phyloP scores from a whole-genome alignment of 2,797 vertebrate genomes.

The Sebastes ruberrimus region DNA sequence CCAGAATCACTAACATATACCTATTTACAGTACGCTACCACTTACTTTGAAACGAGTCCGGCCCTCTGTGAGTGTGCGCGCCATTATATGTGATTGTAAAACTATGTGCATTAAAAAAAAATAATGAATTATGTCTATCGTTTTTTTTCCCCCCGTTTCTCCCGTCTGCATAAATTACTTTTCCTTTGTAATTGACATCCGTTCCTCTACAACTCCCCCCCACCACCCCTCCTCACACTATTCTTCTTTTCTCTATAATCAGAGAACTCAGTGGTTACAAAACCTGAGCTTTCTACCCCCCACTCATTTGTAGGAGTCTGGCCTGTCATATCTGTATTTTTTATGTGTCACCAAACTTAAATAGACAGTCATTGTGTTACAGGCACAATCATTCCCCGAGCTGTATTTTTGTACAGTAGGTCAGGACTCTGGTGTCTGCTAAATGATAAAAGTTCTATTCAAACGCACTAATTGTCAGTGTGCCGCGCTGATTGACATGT shows the following conservation, averaged over 20 bases:
- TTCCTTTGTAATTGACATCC: constrained; percentile 81
- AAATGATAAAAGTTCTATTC: constrained; percentile 87
- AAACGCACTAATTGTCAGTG: constrained; percentile 86
- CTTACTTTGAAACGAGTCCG: constrained; percentile 56
- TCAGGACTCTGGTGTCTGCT: constrained; percentile 85
- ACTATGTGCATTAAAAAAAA: constrained; percentile 58
- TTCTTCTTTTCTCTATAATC: constrained; percentile 80
- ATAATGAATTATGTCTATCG: constrained; percentile 62
- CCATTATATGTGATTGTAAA: constrained; percentile 38
- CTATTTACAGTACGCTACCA: constrained; percentile 2
- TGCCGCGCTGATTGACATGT: constrained; percentile 84
- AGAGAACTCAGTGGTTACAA: constrained; percentile 77
- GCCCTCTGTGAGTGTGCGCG: constrained; percentile 14
- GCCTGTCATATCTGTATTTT: constrained; percentile 81
- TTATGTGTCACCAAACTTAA: constrained; percentile 83
- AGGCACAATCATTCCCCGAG: constrained; percentile 83
- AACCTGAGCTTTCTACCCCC: constrained; percentile 76
- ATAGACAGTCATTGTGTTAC: constrained; percentile 84
- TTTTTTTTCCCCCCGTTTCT: constrained; percentile 32
- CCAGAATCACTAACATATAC: not conserved
- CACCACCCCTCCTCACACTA: constrained; percentile 27
- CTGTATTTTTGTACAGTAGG: constrained; percentile 84
- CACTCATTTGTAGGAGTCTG: constrained; percentile 76
- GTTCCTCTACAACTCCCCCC: constrained; percentile 53
- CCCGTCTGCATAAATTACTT: constrained; percentile 69